Evolutionary conservation across 1,140 invertebrate genomes (phyloP).

Genomic region (Hestina assimilis): DNA sequence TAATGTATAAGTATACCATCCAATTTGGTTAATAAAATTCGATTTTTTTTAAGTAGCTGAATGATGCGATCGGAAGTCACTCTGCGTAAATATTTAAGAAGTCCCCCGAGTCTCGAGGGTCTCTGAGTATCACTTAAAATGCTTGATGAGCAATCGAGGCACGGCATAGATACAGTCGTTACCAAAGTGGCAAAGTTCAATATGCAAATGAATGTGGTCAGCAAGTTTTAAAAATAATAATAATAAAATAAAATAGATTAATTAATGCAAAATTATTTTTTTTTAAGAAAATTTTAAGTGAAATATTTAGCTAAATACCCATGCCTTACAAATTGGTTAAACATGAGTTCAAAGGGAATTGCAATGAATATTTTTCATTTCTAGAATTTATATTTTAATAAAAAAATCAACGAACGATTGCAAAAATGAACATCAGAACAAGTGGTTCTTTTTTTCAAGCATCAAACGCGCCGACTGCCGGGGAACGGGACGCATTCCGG

Average conservation of each 20-base stretch:
- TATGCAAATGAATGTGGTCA: no score
- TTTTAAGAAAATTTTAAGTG: no score
- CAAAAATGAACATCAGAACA: constrained; percentile 64
- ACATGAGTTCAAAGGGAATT: no score
- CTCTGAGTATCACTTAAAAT: constrained; percentile 62
- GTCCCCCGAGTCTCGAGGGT: constrained; percentile 59
- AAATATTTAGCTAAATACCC: no score
- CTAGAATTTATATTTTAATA: background rate
- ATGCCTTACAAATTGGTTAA: no score
- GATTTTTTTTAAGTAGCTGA: constrained; percentile 48
- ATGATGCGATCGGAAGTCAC: constrained; percentile 61
- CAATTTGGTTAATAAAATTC: constrained; percentile 50
- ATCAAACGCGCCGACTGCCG: constrained; percentile 53
- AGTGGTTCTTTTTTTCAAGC: constrained; percentile 47
- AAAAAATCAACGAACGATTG: constrained; percentile 43
- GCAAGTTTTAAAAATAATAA: no score
- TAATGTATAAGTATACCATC: no score
- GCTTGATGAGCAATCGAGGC: constrained; percentile 65
- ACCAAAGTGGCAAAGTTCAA: no score
- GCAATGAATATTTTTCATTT: background rate
- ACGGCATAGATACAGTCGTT: background rate
- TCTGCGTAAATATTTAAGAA: constrained; percentile 69
- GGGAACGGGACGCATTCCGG: constrained; percentile 46
- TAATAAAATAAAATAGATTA: no score
- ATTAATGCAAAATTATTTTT: no score